A percentile compares a stretch with the other conserved stretches of the same genome.
These are phyloP conservation scores for Sebastes hubbsi DNA, from an alignment of 2,797 vertebrate species.

Conservation along the genomic window DNA sequence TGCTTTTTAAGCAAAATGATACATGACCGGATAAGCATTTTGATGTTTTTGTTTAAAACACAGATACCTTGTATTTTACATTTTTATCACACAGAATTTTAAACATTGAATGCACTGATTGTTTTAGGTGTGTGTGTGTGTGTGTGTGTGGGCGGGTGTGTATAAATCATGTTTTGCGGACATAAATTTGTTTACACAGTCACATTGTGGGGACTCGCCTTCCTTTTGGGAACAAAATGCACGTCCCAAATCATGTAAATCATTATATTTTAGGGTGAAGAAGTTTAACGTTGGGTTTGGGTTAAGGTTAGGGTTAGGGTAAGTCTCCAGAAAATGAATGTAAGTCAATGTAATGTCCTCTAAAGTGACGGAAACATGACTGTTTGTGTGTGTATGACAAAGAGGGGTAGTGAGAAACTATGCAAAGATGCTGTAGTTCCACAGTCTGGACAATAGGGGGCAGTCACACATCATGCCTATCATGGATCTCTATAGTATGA, in stretches of 20 bases:
- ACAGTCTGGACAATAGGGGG: conserved; percentile 41
- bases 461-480: conserved; percentile 24
- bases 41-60: not conserved
- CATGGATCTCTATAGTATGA: not conserved
- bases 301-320: not conserved
- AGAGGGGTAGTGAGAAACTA: not conserved
- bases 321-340: not conserved
- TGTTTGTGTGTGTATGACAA: not conserved
- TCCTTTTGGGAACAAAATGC: not conserved
- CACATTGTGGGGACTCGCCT: not conserved
- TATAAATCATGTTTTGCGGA: not conserved
- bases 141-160: not conserved
- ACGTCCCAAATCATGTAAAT: not conserved
- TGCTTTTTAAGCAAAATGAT: conserved; percentile 26
- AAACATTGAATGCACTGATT: conserved; percentile 5
- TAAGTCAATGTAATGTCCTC: not conserved
- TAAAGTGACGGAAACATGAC: not conserved
- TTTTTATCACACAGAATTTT: not conserved
- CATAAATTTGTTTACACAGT: not conserved
- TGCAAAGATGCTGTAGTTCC: conserved; percentile 18
- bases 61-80: not conserved
- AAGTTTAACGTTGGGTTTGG: not conserved
- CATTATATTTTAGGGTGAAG: not conserved
- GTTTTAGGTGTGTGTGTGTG: not conserved
- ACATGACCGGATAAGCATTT: not conserved